Evolutionary conservation across 2,888 invertebrate species (phyloP).

Genomic region (Pristionchus arcanus): DNA sequence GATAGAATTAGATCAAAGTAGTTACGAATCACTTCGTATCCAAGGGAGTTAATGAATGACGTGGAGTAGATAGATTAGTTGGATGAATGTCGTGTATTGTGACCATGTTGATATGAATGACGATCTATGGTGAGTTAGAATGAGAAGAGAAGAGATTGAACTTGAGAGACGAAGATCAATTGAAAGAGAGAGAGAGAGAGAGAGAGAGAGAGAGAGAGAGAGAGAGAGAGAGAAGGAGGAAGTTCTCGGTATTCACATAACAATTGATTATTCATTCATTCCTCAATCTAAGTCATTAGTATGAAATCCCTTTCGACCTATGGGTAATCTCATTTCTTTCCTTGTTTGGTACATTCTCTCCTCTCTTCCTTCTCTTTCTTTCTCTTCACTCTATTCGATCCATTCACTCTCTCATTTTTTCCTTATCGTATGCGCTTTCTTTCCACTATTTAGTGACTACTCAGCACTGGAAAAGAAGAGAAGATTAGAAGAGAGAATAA

Average conservation of each 20-base stretch:
- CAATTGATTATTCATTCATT: neutral
- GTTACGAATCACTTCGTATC: too few species aligned
- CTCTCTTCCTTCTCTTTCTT: neutral
- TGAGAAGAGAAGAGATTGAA: neutral
- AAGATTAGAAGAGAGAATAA: neutral
- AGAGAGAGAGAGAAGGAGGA: neutral
- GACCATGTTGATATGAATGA: neutral
- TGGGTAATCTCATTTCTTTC: neutral
- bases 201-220: neutral
- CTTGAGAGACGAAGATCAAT: neutral
- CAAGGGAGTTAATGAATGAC: too few species aligned
- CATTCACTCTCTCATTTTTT: neutral
- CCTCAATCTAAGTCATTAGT: neutral
- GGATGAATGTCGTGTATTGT: neutral
- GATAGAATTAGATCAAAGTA: neutral
- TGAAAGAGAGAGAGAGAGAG: neutral
- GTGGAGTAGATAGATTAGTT: neutral
- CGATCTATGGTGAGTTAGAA: neutral
- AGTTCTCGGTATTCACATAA: neutral
- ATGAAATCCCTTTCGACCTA: neutral
- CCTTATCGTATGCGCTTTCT: slow-evolving; percentile 33
- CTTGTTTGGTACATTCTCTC: neutral
- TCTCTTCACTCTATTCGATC: neutral
- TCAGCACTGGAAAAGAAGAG: slow-evolving; percentile 19
- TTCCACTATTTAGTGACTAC: slow-evolving; percentile 39